A percentile compares a stretch with the other conserved stretches of the same genome.
These are phyloP conservation scores for Protosalanx chinensis DNA, from an alignment of 2,797 vertebrate species.

Conservation along the genomic window DNA sequence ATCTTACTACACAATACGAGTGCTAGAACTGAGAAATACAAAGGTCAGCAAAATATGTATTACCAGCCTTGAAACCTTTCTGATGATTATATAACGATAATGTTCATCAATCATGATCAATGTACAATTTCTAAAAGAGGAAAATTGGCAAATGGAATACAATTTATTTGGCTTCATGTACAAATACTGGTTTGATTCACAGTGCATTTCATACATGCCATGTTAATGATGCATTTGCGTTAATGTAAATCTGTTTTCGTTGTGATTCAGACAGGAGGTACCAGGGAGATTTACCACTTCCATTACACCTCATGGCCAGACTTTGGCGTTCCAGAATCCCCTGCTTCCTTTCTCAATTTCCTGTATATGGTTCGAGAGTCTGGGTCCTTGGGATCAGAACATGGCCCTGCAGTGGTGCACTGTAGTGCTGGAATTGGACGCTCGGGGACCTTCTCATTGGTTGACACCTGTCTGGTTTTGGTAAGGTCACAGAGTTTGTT, in stretches of 20 bases:
- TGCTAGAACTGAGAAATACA: conserved; percentile 85
- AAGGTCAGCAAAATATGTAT: conserved; percentile 60
- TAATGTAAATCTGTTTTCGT: not conserved
- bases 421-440: conserved; percentile 96
- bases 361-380: conserved; percentile 92
- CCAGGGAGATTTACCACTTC: conserved; percentile 91
- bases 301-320: conserved; percentile 99
- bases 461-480: conserved; percentile 93
- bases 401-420: conserved; percentile 88
- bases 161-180: not conserved
- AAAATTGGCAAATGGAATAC: no score
- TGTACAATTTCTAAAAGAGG: not conserved
- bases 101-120: not conserved
- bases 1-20: conserved; percentile 87
- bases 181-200: not conserved
- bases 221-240: no score
- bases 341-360: conserved; percentile 95
- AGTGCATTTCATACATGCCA: not conserved
- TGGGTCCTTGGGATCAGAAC: conserved; percentile 81
- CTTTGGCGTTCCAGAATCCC: conserved; percentile 96
- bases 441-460: conserved; percentile 91
- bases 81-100: not conserved
- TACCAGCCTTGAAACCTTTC: not conserved
- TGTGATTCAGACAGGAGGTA: conserved; percentile 80
- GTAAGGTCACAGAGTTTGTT: conserved; percentile 66